Evolutionary conservation across 2,888 invertebrate genomes (phyloP), one percentile per base, ranked within the genome.

Genomic region (Caenorhabditis macrosperma): DNA sequence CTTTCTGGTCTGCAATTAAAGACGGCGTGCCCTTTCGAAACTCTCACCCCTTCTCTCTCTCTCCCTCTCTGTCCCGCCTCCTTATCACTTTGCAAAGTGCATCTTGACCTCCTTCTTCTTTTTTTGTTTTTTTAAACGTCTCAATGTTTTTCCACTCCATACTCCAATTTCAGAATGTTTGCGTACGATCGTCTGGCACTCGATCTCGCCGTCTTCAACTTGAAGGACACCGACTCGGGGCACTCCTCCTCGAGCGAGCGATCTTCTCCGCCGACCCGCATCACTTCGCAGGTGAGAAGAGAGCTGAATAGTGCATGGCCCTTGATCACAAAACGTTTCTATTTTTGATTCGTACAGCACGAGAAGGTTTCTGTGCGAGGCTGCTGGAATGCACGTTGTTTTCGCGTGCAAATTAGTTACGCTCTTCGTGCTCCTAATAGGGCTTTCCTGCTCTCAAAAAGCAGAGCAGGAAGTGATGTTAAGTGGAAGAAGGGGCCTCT

Each of bases 161-260:
- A 20, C 22, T 26, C 12, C 12, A 35, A 20, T 30, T 68, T 69
- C 61, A 72, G 72, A 79, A 89, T 89, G 89, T 89, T 89, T 81
- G 88, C 88, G 74, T 89, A 89, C 85, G 89, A 89, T 77, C 85
- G 88, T 57, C 81, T 88, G 38, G 88, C 86, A 41, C 80, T 89
- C 57, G 88, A 89, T 80, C 84, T 89, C 63, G 87, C 85, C 44
- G 82, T 86, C 71, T 72, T 86, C 48, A 78, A 78, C 54, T 64
- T 85, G 61, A 64, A 76, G 28, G 67, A 66, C 20, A 55, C 44
- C 20, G 54, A 64, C 38, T 71, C 71, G 44, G 63, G 55, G 54
- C 55, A 54, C 44, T 61, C 72, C 38, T 33, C 59, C 28, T 54
- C 69, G 33, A 69, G 64, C 41, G 63, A 63, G 38, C 57, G 68